Conservation (phyloP, 2,888 invertebrate species). For the Ichneumoninae sp. region DNA sequence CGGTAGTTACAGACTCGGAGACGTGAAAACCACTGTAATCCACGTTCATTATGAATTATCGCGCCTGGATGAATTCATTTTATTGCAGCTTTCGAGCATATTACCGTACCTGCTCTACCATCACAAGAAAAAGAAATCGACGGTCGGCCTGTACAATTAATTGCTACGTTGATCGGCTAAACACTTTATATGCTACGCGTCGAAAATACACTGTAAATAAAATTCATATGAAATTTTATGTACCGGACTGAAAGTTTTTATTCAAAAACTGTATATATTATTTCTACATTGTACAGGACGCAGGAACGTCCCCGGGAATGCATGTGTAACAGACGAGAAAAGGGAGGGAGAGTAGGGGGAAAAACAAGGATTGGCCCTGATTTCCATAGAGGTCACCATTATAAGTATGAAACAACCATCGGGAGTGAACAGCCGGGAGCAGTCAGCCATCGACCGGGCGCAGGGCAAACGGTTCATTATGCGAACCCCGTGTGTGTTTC, state of each 20-base stretch:
- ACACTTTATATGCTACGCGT: neutral
- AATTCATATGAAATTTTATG: no score
- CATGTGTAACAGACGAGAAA: conserved; percentile 51
- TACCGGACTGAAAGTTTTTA: no score
- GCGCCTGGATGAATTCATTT: neutral
- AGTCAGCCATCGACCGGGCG: conserved; percentile 30
- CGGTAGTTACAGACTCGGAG: neutral
- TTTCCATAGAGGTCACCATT: conserved; percentile 75
- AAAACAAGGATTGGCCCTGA: conserved; percentile 60
- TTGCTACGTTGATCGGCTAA: no score
- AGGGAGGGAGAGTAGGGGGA: conserved; percentile 37
- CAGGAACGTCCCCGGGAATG: neutral
- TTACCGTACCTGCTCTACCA: neutral
- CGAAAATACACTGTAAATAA: neutral
- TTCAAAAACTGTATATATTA: no score
- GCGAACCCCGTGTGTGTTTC: conserved; percentile 69
- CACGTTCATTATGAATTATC: conserved; percentile 31
- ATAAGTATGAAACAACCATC: conserved; percentile 64
- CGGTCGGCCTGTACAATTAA: neutral
- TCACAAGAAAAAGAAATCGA: neutral
- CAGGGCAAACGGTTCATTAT: conserved; percentile 70
- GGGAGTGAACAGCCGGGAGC: conserved; percentile 37
- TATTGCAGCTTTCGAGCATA: neutral
- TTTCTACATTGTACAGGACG: neutral
- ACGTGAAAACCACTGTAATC: neutral